Percentiles rank a stretch among this genome's conserved stretches.
These are phyloP conservation scores for Himalopsyche japonica DNA, from an alignment of 2,888 invertebrate genomes.

Conservation along the genomic window DNA sequence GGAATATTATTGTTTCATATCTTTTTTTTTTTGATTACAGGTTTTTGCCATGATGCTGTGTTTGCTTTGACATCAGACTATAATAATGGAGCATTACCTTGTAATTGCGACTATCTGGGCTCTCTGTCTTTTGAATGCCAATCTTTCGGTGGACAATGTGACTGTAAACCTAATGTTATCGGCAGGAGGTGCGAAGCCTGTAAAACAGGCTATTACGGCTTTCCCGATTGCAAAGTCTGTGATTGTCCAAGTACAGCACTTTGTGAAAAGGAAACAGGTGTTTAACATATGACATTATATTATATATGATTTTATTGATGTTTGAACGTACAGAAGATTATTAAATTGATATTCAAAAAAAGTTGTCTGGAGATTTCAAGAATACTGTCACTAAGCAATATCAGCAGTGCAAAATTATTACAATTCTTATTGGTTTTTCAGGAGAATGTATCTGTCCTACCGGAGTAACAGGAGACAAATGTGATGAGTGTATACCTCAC, in stretches of 20 bases:
- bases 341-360: too few species aligned
- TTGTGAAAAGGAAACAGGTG: conserved; percentile 74
- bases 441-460: conserved; percentile 91
- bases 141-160: conserved; percentile 94
- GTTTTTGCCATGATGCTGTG: conserved; percentile 87
- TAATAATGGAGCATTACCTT: conserved; percentile 89
- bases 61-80: conserved; percentile 94
- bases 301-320: too few species aligned
- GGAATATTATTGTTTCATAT: background rate
- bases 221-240: conserved; percentile 90
- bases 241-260: conserved; percentile 82
- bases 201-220: conserved; percentile 92
- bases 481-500: conserved; percentile 84
- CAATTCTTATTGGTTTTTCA: conserved; percentile 39
- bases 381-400: too few species aligned
- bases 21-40: conserved; percentile 47
- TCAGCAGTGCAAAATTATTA: background rate
- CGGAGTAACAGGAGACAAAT: conserved; percentile 84
- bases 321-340: too few species aligned
- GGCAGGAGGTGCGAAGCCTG: conserved; percentile 85
- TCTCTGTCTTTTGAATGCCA: conserved; percentile 83
- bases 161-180: conserved; percentile 90
- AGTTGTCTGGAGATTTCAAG: too few species aligned
- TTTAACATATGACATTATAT: background rate
- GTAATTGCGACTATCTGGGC: conserved; percentile 87